phyloP scores from a whole-genome alignment of 2,888 invertebrate species.

The Dasysyrphus tricinctus region DNA sequence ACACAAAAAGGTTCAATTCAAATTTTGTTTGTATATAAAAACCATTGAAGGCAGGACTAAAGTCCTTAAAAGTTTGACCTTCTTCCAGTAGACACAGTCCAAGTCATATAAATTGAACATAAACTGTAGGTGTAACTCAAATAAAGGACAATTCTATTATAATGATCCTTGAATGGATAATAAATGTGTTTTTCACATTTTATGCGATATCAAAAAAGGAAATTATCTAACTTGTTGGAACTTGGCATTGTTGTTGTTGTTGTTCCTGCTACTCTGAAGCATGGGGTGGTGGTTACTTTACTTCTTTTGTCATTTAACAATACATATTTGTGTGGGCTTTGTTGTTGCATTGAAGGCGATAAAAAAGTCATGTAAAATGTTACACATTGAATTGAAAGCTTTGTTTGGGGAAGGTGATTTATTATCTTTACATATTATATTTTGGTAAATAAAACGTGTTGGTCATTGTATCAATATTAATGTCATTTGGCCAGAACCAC shows the following conservation, averaged over 20 bases:
- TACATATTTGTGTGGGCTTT: background rate
- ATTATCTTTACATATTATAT: conserved; percentile 20
- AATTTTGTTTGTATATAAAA: conserved; percentile 19
- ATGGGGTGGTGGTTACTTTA: background rate
- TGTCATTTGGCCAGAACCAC: conserved; percentile 27
- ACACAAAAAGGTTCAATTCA: conserved; percentile 26
- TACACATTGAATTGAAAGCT: conserved; percentile 43
- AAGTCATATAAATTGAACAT: background rate
- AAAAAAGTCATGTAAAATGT: conserved; percentile 70
- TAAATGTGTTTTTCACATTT: conserved; percentile 48
- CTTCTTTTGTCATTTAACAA: conserved; percentile 26
- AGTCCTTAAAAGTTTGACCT: conserved; percentile 7
- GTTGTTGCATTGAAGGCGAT: conserved; percentile 39
- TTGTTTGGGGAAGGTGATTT: conserved; percentile 57
- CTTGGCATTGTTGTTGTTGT: conserved; percentile 11
- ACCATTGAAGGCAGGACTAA: conserved; percentile 9
- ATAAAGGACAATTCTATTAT: conserved; percentile 48
- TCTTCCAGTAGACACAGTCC: background rate
- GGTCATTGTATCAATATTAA: conserved; percentile 49
- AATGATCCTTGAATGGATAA: conserved; percentile 73
- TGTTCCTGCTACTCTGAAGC: background rate
- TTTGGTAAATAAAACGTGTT: conserved; percentile 45
- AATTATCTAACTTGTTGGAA: conserved; percentile 49
- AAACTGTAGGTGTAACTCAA: conserved; percentile 30
- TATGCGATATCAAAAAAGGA: conserved; percentile 13